Evolutionary conservation across 2,113 vertebrate species (phyloP), one percentile per base, ranked within the genome.

Genomic region (Cochlearius cochlearius): DNA sequence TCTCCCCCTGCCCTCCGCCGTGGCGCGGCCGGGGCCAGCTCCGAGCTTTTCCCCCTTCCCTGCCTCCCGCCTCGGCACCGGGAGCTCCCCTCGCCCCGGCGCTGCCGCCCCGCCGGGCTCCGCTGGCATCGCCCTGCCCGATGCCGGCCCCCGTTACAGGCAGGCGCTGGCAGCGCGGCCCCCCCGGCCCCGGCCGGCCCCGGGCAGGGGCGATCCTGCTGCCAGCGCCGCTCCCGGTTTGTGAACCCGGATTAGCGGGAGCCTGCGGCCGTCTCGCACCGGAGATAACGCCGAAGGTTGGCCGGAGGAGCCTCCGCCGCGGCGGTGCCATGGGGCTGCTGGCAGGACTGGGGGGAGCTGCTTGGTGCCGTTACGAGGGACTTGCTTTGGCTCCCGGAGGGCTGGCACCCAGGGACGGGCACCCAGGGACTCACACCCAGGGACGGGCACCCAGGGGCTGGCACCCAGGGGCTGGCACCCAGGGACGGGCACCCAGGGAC

Each of bases 181-280:
- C 8, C 21, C 17, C 15, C 11, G 72, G 43, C 38, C 39, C n/a
- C 32, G 5, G 47, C 11, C 14, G 3, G 36, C 52, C 56, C 76
- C 34, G 36, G 36, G 20, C 0, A 56, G 68, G 3, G 17, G 30
- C 3, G 12, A 71, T 10, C 30, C 41, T 1, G 1, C 71, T 50
- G 60, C 69, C 34, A 21, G 41, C 52, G 10, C 27, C 3, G 10
- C 45, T 71, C 38, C 52, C 30, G 96, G 92, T 94, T 93, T 83
- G 96, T 96, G 96, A 86, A 86, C 94, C 38, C 10, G 17, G 85
- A 92, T 95, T 90, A 93, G 41, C 1, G 8, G 25, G 63, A 88
- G 55, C 58, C 53, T 34, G 74, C 47, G 9, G 89, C 60, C 5
- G 94, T 95, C 95, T 96, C n/a, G 15, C 89, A 29, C 94, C 47